Percentiles rank a stretch among this genome's conserved stretches.
These are phyloP conservation scores for Apostichopus parvimensis DNA, from an alignment of 35 echinoderm and acorn worm genomes.

Conservation along the genomic window DNA sequence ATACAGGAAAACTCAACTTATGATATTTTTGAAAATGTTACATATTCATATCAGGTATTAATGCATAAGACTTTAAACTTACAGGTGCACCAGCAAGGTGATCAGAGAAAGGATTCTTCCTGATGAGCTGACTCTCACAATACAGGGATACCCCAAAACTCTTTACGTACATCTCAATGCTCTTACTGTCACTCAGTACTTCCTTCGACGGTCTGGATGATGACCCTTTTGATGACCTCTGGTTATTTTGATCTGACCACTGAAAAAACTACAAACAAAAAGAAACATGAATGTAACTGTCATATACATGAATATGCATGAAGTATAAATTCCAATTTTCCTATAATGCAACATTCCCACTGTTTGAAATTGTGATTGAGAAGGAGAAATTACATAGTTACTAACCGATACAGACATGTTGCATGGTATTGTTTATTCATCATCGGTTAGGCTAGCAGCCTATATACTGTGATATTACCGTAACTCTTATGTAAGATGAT, in stretches of 20 bases:
- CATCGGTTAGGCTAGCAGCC: no score
- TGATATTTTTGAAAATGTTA: no score
- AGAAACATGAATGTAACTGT: not conserved
- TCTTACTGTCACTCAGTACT: constrained; percentile 50
- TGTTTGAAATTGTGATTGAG: not conserved
- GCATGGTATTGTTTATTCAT: no score
- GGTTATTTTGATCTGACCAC: constrained; percentile 79
- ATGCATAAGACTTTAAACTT: constrained; percentile 20
- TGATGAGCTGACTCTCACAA: constrained; percentile 73
- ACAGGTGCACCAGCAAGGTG: constrained; percentile 70
- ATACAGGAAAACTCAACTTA: no score
- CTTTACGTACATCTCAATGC: constrained; percentile 68
- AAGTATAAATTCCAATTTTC: not conserved
- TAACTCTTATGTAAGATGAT: no score
- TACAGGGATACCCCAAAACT: constrained; percentile 67
- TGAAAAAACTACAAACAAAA: constrained; percentile 77
- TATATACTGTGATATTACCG: no score
- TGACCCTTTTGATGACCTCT: not conserved
- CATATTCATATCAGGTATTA: no score
- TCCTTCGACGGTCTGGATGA: not conserved
- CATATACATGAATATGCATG: not conserved
- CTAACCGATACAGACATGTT: no score
- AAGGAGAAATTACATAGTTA: no score
- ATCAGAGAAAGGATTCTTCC: constrained; percentile 52
- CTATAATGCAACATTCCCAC: not conserved